Evolutionary conservation across 2,888 invertebrate genomes (phyloP).

Genomic region (Pyrrhosoma nymphula): DNA sequence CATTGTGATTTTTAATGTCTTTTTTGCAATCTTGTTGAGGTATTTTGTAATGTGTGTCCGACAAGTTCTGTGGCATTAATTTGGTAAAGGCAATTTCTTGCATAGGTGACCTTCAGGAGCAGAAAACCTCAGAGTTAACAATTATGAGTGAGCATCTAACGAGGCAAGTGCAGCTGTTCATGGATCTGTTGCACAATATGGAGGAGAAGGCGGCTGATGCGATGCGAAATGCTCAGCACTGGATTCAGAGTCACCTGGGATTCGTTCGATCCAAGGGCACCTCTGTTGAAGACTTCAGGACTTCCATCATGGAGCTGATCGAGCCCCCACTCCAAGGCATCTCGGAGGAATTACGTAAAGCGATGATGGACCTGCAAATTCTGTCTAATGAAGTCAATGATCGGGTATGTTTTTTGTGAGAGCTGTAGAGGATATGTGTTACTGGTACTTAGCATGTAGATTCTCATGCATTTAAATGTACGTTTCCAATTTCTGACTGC

Average conservation of each 20-base stretch:
- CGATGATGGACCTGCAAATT: neutral
- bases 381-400: slow-evolving; percentile 44
- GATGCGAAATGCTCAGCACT: slow-evolving; percentile 48
- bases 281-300: slow-evolving; percentile 15
- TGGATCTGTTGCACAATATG: slow-evolving; percentile 8
- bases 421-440: too few relatives aligned
- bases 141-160: slow-evolving; percentile 60
- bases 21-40: too few relatives aligned
- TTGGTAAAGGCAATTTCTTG: neutral
- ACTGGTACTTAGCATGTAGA: too few relatives aligned
- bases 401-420: neutral
- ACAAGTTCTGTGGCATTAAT: too few relatives aligned
- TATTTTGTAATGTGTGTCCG: too few relatives aligned
- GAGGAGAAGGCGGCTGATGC: slow-evolving; percentile 38
- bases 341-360: neutral
- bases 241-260: slow-evolving; percentile 38
- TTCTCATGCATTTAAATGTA: too few relatives aligned
- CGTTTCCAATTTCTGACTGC: too few relatives aligned
- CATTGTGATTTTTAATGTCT: too few relatives aligned
- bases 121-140: slow-evolving; percentile 33
- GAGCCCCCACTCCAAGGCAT: slow-evolving; percentile 20
- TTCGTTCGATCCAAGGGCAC: neutral
- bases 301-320: neutral
- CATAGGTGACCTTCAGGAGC: slow-evolving; percentile 44
- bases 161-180: slow-evolving; percentile 38